Percentiles rank a stretch among this genome's conserved stretches.
These are phyloP conservation scores for Argya squamiceps DNA, from an alignment of 2,797 vertebrate species.

Conservation along the genomic window DNA sequence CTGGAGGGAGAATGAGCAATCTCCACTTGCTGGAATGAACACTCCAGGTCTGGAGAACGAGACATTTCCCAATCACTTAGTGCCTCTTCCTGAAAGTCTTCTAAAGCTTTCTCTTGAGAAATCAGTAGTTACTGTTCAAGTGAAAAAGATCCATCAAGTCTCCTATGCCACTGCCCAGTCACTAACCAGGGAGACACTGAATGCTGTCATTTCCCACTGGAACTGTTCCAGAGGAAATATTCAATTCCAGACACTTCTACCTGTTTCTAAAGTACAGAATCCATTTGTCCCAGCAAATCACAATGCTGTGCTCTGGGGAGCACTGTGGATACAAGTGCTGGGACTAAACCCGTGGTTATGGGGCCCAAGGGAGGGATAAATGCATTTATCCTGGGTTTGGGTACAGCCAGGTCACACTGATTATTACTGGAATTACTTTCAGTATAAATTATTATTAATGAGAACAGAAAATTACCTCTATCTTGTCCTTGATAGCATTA, in stretches of 20 bases:
- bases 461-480: neutral
- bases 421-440: neutral
- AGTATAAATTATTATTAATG: neutral
- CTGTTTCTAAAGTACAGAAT: neutral
- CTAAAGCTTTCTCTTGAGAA: neutral
- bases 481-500: neutral
- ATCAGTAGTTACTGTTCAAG: neutral
- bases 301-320: neutral
- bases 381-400: neutral
- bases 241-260: neutral
- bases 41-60: neutral
- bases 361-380: neutral
- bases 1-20: neutral
- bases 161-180: neutral
- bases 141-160: neutral
- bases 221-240: neutral
- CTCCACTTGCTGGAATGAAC: neutral
- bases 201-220: neutral
- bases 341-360: neutral
- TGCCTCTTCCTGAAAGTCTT: neutral
- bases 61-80: neutral
- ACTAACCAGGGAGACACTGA: neutral
- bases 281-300: neutral
- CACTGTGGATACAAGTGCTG: neutral
- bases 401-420: neutral